A percentile compares a stretch with the other conserved stretches of the same genome.
phyloP scores from a whole-genome alignment of 1,140 invertebrate genomes.

The Drosophila simulans region DNA sequence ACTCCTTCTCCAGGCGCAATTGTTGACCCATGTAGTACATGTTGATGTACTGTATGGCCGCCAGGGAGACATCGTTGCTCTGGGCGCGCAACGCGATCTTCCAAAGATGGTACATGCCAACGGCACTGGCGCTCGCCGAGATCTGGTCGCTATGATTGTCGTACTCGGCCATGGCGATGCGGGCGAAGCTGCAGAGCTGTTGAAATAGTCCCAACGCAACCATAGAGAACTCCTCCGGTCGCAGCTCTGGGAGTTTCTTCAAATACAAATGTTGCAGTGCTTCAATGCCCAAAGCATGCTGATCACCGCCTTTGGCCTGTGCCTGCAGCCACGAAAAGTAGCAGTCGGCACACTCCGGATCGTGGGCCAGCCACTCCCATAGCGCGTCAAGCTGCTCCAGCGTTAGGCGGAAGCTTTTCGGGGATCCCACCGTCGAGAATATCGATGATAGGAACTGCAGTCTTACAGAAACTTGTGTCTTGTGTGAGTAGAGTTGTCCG shows the following conservation, averaged over 20 bases:
- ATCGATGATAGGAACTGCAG: constrained; percentile 96
- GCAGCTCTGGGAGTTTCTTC: constrained; percentile 94
- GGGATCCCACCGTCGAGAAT: constrained; percentile 95
- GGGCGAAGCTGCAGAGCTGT: constrained; percentile 93
- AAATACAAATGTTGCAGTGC: constrained; percentile 94
- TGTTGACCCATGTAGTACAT: constrained; percentile 96
- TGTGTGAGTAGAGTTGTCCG: constrained; percentile 90
- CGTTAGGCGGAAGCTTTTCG: constrained; percentile 93
- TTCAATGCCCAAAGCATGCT: constrained; percentile 94
- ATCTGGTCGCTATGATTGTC: constrained; percentile 85
- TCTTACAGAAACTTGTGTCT: constrained; percentile 95
- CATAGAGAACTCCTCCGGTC: constrained; percentile 95
- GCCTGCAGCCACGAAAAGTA: constrained; percentile 96
- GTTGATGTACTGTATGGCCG: constrained; percentile 96
- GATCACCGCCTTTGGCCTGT: constrained; percentile 95
- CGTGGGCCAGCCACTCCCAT: constrained; percentile 95
- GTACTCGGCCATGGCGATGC: constrained; percentile 87
- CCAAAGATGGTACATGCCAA: constrained; percentile 97
- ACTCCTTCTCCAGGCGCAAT: constrained; percentile 95
- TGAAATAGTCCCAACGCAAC: constrained; percentile 95
- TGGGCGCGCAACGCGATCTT: constrained; percentile 94
- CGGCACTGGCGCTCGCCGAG: constrained; percentile 86
- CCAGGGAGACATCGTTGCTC: constrained; percentile 96
- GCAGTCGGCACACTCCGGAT: constrained; percentile 94
- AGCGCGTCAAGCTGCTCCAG: constrained; percentile 95